Conservation (phyloP, 1,140 invertebrate species). For the Bursaphelenchus mucronatus region DNA sequence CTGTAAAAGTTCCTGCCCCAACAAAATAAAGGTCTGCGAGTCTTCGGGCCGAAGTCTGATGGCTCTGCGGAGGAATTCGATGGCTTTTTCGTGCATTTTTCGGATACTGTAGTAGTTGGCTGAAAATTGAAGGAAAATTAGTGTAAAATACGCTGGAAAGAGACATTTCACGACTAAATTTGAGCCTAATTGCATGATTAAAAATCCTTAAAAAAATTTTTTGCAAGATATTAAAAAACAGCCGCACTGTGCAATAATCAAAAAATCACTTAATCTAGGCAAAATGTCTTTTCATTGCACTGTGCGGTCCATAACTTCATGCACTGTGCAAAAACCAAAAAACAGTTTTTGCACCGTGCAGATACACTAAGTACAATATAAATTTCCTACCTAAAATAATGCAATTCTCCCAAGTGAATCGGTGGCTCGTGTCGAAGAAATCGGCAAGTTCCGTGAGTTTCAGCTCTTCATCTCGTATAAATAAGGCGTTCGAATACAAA, state of each 20-base stretch:
- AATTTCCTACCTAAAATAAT: slow-evolving; percentile 81
- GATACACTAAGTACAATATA: background rate
- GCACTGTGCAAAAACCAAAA: no score
- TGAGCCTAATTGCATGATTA: no score
- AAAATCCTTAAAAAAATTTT: background rate
- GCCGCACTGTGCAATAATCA: no score
- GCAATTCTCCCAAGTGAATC: slow-evolving; percentile 93
- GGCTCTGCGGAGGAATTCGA: slow-evolving; percentile 90
- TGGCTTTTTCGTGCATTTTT: slow-evolving; percentile 90
- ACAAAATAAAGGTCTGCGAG: slow-evolving; percentile 87
- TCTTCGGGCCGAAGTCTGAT: slow-evolving; percentile 89
- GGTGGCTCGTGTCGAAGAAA: slow-evolving; percentile 84
- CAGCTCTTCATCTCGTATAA: slow-evolving; percentile 73
- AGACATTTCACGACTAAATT: no score
- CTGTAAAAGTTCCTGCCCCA: slow-evolving; percentile 99
- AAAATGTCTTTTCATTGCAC: no score
- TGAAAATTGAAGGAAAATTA: slow-evolving; percentile 63
- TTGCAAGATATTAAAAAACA: background rate
- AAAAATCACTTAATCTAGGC: no score
- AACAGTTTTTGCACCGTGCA: no score
- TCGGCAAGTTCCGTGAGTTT: slow-evolving; percentile 89
- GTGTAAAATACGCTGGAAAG: background rate
- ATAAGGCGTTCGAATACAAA: slow-evolving; percentile 53
- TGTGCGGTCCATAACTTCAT: no score
- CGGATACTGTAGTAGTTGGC: slow-evolving; percentile 96